Conservation (phyloP, 2,888 invertebrate genomes). For the Cephus runcator region DNA sequence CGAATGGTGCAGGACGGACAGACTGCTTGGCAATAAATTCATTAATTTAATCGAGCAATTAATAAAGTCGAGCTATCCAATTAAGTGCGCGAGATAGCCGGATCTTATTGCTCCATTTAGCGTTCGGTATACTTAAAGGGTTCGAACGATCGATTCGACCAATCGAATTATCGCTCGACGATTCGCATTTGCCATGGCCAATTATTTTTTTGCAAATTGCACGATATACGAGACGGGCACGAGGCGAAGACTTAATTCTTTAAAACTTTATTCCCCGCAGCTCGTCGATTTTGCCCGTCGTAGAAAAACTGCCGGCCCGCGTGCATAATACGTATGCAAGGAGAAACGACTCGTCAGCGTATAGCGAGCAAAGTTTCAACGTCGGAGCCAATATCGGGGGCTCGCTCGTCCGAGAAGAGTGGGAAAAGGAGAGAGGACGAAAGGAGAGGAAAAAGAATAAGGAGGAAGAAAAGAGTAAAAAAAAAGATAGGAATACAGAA, state of each 20-base stretch:
- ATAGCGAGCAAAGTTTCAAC: background rate
- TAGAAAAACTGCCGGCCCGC: background rate
- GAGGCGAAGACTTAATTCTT: background rate
- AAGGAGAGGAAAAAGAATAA: background rate
- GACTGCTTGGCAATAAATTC: background rate
- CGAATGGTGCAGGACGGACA: background rate
- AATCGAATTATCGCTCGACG: background rate
- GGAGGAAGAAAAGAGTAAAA: background rate
- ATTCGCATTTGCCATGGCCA: background rate
- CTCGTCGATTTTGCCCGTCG: background rate
- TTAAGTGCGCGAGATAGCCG: background rate
- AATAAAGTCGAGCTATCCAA: background rate
- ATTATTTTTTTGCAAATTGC: background rate
- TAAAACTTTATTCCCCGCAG: background rate
- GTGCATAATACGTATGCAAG: background rate
- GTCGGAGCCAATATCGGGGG: background rate
- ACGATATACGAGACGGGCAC: background rate
- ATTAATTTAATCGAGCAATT: background rate
- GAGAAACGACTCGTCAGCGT: background rate
- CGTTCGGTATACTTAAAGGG: background rate
- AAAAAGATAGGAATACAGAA: slow-evolving; percentile 27
- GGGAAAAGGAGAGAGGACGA: background rate
- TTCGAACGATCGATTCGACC: background rate
- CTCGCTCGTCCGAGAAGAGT: background rate
- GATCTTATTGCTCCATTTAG: background rate